Evolutionary conservation across 2,113 vertebrate genomes (phyloP), one percentile per base, ranked within the genome.

Genomic region (Syngnathus scovelli): DNA sequence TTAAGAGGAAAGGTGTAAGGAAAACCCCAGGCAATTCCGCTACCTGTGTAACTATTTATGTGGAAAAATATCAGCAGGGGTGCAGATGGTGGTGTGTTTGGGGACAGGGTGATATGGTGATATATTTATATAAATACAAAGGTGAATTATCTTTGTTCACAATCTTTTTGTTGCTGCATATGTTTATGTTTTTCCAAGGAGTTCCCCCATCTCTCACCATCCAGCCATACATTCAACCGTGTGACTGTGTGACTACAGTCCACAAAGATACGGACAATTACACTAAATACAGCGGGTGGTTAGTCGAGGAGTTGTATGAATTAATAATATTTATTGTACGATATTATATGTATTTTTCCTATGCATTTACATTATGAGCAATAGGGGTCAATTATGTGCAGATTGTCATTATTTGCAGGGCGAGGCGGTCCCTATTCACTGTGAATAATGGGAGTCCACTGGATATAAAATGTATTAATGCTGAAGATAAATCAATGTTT

Each of bases 1-100:
- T 86, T 88, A 86, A 87, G 84, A 85, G 72, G 63, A 81, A 80
- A 85, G 84, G 72, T 74, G 64, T 61, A 49, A 38, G 2, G 46
- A 74, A 75, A 74, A 81, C 78, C 86, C 62, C 74, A 58, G 83
- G 87, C 85, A 54, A 37, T 46, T 68, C 58, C 16, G 64, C 56
- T 81, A 75, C 75, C 76, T 72, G 72, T 71, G 74, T 70, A 78
- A 76, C 73, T 80, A 80, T 83, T 85, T 80, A 77, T 82, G 76
- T 68, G 44, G 10, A 37, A 55, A 67, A 52, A 41, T 72, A 74
- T 52, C 76, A 41, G 43, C 61, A 59, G 72, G 67, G 63, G 39
- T 9, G 41, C 10, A 43, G 12, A 69, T 39, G 27, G 48, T 52
- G 70, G 71, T 65, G 66, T 33, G 27, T 33, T 3, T 2, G 3